Evolutionary conservation across 1,140 invertebrate genomes (phyloP).

Genomic region (Drosophila neocordata): DNA sequence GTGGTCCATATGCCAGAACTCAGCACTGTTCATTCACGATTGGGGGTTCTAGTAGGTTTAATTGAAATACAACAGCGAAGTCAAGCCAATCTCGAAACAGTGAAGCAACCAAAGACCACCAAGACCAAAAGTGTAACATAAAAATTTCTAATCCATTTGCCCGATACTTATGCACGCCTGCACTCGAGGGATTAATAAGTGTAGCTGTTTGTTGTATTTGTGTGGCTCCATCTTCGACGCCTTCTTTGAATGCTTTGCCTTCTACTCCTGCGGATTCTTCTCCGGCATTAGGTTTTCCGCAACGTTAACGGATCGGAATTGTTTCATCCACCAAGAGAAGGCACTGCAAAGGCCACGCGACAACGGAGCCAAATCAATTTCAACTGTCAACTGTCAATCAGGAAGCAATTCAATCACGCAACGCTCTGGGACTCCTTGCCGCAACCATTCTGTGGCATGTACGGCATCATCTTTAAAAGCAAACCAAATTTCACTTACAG

Average conservation of each 20-base stretch:
- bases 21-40: slow-evolving; percentile 19
- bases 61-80: slow-evolving; percentile 5
- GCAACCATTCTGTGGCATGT: not conserved
- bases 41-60: not conserved
- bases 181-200: slow-evolving; percentile 77
- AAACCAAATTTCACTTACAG: too few species aligned
- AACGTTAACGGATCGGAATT: slow-evolving; percentile 15
- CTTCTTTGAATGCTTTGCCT: too few species aligned
- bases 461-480: not conserved
- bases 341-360: slow-evolving; percentile 3
- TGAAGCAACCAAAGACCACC: not conserved
- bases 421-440: slow-evolving; percentile 37
- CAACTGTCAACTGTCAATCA: slow-evolving; percentile 80
- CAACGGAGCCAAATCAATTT: slow-evolving; percentile 70
- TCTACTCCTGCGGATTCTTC: too few species aligned
- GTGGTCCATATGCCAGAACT: slow-evolving; percentile 56
- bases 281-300: too few species aligned
- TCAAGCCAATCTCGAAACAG: not conserved
- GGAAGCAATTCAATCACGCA: slow-evolving; percentile 75
- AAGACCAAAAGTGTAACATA: slow-evolving; percentile 29
- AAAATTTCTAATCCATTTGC: slow-evolving; percentile 78
- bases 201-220: slow-evolving; percentile 22
- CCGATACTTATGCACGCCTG: slow-evolving; percentile 80
- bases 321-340: slow-evolving; percentile 57
- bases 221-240: not conserved